Evolutionary conservation across 2,888 invertebrate species (phyloP).

Genomic region (Phrixothrix hirtus): DNA sequence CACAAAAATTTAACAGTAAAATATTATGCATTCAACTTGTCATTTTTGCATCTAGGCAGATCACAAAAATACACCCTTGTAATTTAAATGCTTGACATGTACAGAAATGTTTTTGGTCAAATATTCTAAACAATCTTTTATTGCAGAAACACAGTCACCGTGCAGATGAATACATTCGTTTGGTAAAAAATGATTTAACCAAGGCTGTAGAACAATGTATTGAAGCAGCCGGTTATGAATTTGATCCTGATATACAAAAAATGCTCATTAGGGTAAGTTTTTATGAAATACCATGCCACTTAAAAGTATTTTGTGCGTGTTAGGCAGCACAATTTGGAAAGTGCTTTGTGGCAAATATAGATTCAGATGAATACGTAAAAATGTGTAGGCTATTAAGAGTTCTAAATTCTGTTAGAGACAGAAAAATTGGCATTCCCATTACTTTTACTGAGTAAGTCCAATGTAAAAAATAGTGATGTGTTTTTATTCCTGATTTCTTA

Average conservation of each 20-base stretch:
- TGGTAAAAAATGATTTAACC: slow-evolving; percentile 80
- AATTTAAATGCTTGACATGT: too few relatives aligned
- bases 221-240: slow-evolving; percentile 90
- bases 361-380: slow-evolving; percentile 78
- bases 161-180: slow-evolving; percentile 90
- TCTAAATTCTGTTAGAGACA: slow-evolving; percentile 85
- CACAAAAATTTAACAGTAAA: too few relatives aligned
- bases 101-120: background rate
- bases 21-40: too few relatives aligned
- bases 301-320: slow-evolving; percentile 32
- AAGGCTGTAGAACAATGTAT: slow-evolving; percentile 88
- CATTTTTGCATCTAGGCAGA: too few relatives aligned
- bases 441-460: slow-evolving; percentile 85
- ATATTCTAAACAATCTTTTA: slow-evolving; percentile 40
- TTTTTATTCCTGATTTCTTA: slow-evolving; percentile 6
- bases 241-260: slow-evolving; percentile 84
- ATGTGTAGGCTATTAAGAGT: slow-evolving; percentile 86
- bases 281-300: background rate
- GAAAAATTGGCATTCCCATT: slow-evolving; percentile 85
- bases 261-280: slow-evolving; percentile 74
- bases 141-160: slow-evolving; percentile 86
- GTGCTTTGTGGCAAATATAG: slow-evolving; percentile 78
- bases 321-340: slow-evolving; percentile 95
- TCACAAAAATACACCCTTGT: too few relatives aligned
- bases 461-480: background rate